Evolutionary conservation across 2,113 vertebrate genomes (phyloP), one percentile per base, ranked within the genome.

Genomic region (Rhodinocichla rosea): DNA sequence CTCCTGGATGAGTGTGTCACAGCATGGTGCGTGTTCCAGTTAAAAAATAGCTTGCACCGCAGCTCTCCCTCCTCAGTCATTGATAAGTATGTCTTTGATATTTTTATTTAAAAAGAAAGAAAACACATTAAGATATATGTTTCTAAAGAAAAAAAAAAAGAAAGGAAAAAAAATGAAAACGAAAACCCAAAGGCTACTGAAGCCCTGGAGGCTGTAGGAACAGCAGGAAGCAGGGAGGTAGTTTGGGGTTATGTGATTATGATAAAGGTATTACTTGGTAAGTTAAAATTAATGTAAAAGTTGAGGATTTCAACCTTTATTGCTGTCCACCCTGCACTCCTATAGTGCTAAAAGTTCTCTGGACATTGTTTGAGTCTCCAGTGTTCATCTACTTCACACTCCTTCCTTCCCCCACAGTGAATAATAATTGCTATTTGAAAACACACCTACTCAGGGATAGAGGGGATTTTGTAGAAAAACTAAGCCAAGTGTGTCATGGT

Each of bases 1-100:
- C 90, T 97, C 95, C 97, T 97, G 97, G 96, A 97, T 97, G 98
- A 98, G 97, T 97, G 97, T 96, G 97, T 97, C 98, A 95, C 98
- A 98, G 97, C 96, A 95, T 97, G 96, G 95, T 97, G 98, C 97
- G 85, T 97, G 98, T 98, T 98, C 96, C 96, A 96, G 97, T 97
- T 96, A 98, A 98, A 98, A 98, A 98, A 98, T 97, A 98, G 97
- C 94, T 95, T 96, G 92, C 55, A 87, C 94, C 0, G 1, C 94
- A 87, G 91, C 95, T 95, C 94, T 97, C 78, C 75, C 42, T 96
- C 87, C 73, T 94, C 95, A 81, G 95, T 96, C 97, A 96, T 97
- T 94, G 96, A 97, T 98, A 95, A 98, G 83, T 90, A 95, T 85
- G 77, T 92, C 97, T 98, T 98, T 98, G 95, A 98, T 98, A 97